Base-by-base conservation (phyloP, 1,140 invertebrate species). In the Apis florea region DNA sequence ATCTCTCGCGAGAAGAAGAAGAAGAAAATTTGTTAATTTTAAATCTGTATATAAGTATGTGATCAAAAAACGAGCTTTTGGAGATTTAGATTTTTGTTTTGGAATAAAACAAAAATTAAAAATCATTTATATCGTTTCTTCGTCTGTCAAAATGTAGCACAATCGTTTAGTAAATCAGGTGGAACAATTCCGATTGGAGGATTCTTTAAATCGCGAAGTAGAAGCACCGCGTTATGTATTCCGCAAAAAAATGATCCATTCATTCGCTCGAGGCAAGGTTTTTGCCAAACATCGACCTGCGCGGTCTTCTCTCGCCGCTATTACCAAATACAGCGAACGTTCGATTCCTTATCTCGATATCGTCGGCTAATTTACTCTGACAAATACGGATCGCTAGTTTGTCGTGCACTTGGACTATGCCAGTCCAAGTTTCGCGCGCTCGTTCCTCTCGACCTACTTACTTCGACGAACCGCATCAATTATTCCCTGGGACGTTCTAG, bases 311-410 rank as follows among this genome's bases (percentile, higher is more conserved):
- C 68, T 72, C 72, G 68, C 74, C 73, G 58, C 63, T 12, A n/a
- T 19, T 17, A 56, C 73, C 63, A 73, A 72, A 78, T 70, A 74
- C 24, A 78, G 64, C 31, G 67, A 26, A 64, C 64, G 51, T 82
- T 70, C 64, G 53, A 61, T 59, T 72, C 59, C 67, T 84, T 88
- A 87, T 89, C 86, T 72, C 69, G 83, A 80, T 82, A 89, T 86
- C 87, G 66, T 51, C 75, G 61, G 71, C 85, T 88, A 89, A 90
- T 90, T 88, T 88, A 84, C 84, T 87, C 80, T 76, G 89, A 89
- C 87, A 85, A 90, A 90, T 88, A 88, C 76, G 76, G 86, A 85
- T 81, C 72, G 85, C 83, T 82, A 79, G 86, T 87, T 87, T 86
- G 82, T 87, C 85, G 74, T 69, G 79, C 53, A 49, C 24, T 53